Percentiles rank a stretch among this genome's conserved stretches.
Conservation (phyloP, 2,888 invertebrate genomes). For the Ecliptopera silaceata region DNA sequence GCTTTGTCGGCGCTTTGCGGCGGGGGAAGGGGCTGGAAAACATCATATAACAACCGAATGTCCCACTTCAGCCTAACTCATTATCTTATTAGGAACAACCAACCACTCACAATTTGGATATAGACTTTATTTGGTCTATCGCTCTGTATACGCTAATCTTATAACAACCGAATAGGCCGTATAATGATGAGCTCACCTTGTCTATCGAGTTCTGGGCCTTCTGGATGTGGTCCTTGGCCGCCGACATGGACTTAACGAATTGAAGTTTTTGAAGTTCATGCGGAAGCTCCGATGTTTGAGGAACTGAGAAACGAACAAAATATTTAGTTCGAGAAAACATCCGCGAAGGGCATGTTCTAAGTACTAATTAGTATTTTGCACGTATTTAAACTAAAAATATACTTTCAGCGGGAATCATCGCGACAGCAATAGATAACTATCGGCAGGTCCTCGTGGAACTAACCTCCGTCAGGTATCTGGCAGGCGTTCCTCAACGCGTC, state of each 20-base stretch:
- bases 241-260: conserved; percentile 34
- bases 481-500: conserved; percentile 22
- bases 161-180: too few species aligned
- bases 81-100: too few species aligned
- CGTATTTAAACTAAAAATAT: too few species aligned
- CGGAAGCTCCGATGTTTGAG: background rate
- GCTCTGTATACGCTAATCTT: too few species aligned
- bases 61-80: too few species aligned
- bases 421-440: too few species aligned
- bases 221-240: conserved; percentile 26
- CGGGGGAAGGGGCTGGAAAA: conserved; percentile 27
- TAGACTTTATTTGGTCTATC: too few species aligned
- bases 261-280: conserved; percentile 25
- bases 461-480: conserved; percentile 15
- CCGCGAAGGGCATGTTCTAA: background rate
- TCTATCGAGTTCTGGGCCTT: conserved; percentile 31
- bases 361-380: too few species aligned
- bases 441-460: too few species aligned
- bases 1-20: conserved; percentile 30
- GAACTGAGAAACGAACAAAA: background rate
- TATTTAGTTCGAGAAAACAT: background rate
- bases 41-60: background rate
- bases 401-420: too few species aligned
- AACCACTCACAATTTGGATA: too few species aligned
- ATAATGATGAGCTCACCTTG: conserved; percentile 30